Conservation (phyloP, 1,140 invertebrate species). For the Himalopsyche phryganea region DNA sequence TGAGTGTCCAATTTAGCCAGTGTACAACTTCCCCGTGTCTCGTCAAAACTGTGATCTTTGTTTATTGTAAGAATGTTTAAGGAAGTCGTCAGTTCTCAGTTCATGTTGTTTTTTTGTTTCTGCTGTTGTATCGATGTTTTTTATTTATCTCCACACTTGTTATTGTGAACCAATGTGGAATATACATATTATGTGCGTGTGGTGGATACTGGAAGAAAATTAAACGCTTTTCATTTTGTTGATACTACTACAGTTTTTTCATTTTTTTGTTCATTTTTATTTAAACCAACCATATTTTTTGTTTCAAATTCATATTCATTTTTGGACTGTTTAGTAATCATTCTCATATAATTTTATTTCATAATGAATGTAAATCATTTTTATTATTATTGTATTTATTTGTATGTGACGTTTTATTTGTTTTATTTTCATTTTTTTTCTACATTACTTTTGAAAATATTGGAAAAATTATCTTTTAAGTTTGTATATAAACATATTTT, state of each 20-base stretch:
- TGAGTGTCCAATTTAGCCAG: slow-evolving; percentile 52
- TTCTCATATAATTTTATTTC: slow-evolving; percentile 12
- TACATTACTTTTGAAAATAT: slow-evolving; percentile 20
- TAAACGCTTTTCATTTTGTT: too few species aligned
- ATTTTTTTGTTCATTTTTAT: too few species aligned
- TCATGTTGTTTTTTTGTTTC: slow-evolving; percentile 5
- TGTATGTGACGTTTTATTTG: slow-evolving; percentile 33
- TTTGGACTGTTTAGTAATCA: slow-evolving; percentile 7
- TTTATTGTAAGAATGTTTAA: slow-evolving; percentile 19
- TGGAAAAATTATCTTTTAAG: slow-evolving; percentile 29
- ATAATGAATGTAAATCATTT: slow-evolving; percentile 11
- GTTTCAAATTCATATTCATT: slow-evolving; percentile 6
- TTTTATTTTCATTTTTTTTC: slow-evolving; percentile 8
- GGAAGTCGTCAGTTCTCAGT: slow-evolving; percentile 17
- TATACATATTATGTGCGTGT: slow-evolving; percentile 4
- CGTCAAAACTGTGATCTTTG: slow-evolving; percentile 30
- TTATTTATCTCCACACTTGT: slow-evolving; percentile 10
- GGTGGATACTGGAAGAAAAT: slow-evolving; percentile 16
- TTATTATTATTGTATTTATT: slow-evolving; percentile 30
- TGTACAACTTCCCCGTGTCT: slow-evolving; percentile 4
- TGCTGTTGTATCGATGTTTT: too few species aligned
- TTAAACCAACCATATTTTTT: slow-evolving; percentile 1
- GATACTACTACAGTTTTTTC: too few species aligned
- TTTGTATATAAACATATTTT: slow-evolving; percentile 31
- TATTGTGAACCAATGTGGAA: slow-evolving; percentile 5